A percentile compares a stretch with the other conserved stretches of the same genome.
phyloP scores from a whole-genome alignment of 2,113 vertebrate genomes.

The Cottus gobio region DNA sequence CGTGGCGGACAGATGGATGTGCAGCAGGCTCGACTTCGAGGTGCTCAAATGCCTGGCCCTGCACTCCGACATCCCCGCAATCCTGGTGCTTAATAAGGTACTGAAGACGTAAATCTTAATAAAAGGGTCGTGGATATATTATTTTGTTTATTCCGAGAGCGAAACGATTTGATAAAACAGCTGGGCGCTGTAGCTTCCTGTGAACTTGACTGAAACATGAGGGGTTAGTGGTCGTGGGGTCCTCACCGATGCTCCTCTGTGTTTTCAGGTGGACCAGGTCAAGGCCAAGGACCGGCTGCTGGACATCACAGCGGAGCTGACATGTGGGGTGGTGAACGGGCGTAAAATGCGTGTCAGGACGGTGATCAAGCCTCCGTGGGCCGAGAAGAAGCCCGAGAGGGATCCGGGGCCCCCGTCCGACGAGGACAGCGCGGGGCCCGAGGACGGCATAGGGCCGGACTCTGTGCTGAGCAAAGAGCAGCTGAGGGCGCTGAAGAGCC shows the following conservation, averaged over 20 bases:
- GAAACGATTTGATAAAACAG: not conserved
- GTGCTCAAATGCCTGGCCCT: slow-evolving; percentile 86
- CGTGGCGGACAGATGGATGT: slow-evolving; percentile 89
- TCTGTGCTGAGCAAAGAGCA: slow-evolving; percentile 63
- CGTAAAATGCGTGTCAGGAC: slow-evolving; percentile 71
- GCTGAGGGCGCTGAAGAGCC: slow-evolving; percentile 59
- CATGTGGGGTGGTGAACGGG: slow-evolving; percentile 89
- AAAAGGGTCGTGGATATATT: not conserved
- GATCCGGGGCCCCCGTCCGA: not conserved
- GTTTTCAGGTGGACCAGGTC: slow-evolving; percentile 88
- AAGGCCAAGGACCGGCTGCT: slow-evolving; percentile 87
- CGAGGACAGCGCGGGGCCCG: not conserved
- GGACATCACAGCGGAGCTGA: slow-evolving; percentile 84
- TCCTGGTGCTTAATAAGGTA: slow-evolving; percentile 97
- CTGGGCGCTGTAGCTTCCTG: not conserved
- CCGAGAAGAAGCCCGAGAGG: slow-evolving; percentile 36
- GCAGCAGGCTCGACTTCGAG: slow-evolving; percentile 84
- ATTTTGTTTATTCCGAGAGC: not conserved
- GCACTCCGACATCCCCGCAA: slow-evolving; percentile 86
- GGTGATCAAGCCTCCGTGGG: slow-evolving; percentile 41
- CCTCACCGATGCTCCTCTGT: not conserved
- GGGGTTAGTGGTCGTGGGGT: not conserved
- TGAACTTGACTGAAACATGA: not conserved
- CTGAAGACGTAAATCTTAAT: not conserved
- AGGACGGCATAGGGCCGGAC: not conserved